These are phyloP conservation scores for Drosophila vallismaia DNA, from an alignment of 2,888 invertebrate species.

Conservation along the genomic window DNA sequence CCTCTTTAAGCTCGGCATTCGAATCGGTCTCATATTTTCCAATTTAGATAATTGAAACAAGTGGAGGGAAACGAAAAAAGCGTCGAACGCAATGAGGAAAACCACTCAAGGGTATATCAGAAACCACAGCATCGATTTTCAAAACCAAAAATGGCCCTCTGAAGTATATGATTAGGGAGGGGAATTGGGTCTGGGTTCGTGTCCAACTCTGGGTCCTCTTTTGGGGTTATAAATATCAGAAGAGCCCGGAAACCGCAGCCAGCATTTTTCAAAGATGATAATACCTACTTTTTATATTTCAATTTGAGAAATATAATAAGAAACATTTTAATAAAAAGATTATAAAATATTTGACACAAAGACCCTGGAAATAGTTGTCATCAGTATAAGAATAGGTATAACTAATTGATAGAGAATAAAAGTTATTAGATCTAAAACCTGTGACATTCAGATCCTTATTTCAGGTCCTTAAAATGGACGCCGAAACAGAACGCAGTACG, in stretches of 20 bases:
- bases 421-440: background rate
- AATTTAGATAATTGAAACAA: constrained; percentile 79
- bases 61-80: constrained; percentile 56
- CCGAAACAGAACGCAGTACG: constrained; percentile 19
- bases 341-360: background rate
- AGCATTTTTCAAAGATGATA: constrained; percentile 8
- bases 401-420: background rate
- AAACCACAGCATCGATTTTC: constrained; percentile 72
- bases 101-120: constrained; percentile 45
- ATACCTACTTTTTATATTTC: background rate
- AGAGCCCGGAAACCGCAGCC: background rate
- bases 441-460: background rate
- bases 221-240: constrained; percentile 50
- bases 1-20: constrained; percentile 53
- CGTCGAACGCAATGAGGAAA: constrained; percentile 15
- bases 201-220: background rate
- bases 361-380: background rate
- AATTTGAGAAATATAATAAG: no score
- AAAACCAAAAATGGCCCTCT: constrained; percentile 59
- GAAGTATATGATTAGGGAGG: background rate
- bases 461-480: constrained; percentile 12
- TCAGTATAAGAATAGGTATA: background rate
- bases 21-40: constrained; percentile 72
- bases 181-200: background rate
- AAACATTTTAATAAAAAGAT: background rate